Percentiles rank a stretch among this genome's conserved stretches.
Conservation (phyloP, 2,797 vertebrate species). For the Triplophysa yarkandensis region DNA sequence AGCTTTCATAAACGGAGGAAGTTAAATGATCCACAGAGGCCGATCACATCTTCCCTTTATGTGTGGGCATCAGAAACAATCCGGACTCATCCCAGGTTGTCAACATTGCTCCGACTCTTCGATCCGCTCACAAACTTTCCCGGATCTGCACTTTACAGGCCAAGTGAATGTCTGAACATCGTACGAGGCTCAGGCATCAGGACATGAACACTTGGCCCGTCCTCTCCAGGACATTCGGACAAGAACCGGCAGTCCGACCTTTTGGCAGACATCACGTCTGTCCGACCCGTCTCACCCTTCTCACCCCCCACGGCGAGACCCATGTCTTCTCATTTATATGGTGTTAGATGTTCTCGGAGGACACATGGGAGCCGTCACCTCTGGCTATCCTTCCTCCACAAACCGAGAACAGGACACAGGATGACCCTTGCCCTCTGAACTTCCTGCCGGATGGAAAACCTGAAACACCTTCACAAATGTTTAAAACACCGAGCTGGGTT, state of each 20-base stretch:
- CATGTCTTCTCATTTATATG: background rate
- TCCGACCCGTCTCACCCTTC: no score
- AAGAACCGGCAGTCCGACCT: background rate
- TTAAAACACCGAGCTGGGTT: no score
- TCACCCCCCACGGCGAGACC: background rate
- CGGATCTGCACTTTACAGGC: background rate
- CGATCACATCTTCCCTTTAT: background rate
- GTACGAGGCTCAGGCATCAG: no score
- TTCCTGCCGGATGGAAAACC: no score
- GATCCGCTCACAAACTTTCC: background rate
- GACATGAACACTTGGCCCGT: no score
- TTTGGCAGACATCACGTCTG: background rate
- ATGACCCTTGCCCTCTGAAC: background rate
- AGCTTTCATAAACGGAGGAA: background rate
- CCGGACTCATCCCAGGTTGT: background rate
- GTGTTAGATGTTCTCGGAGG: background rate
- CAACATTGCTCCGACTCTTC: background rate
- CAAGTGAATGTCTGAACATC: background rate
- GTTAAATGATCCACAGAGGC: conserved; percentile 1
- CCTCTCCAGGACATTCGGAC: no score
- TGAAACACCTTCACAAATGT: no score
- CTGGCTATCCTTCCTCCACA: conserved; percentile 20
- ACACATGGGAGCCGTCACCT: conserved; percentile 24
- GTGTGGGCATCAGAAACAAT: conserved; percentile 5
- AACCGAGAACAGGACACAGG: conserved; percentile 11